Base-by-base conservation (phyloP, 1,140 invertebrate genomes). In the Aporrectodea caliginosa region DNA sequence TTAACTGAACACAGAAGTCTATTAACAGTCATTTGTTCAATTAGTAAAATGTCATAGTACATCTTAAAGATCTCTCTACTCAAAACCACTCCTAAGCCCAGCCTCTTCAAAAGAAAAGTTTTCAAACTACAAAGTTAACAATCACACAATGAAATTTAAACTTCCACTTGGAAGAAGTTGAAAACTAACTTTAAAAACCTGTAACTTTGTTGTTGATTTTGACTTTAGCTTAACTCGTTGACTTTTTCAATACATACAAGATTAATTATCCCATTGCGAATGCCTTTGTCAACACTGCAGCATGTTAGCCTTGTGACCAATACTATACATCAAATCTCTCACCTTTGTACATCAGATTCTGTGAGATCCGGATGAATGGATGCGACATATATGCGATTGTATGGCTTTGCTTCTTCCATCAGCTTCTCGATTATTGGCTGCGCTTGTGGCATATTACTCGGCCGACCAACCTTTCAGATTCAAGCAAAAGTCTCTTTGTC, bases 391-490 rank as follows among this genome's bases (percentile, higher is more conserved):
- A 99, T 98, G 74, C 98, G 91, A 90, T 98, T 98, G 87, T 97
- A 98, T 83, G 94, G 94, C 88, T 98, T 98, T 0, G 97, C 96
- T 88, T 99, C 98, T 85, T 97, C 94, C 83, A 96, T 97, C 75
- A 99, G 95, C 89, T 99, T 97, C 85, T 99, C 97, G 84, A 99
- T 99, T n/a, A 99, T 97, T 14, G 96, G 95, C 86, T 98, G 97
- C 1, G 97, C 97, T 89, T 99, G 97, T 22, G 98, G 97, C 98
- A 99, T 99, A 85, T 99, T 99, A 77, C 94, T 96, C 0, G 98
- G 98, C 73, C 98, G 90, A 35, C 98, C 97, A 58, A 99, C 95
- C 85, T 92, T 35, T 80, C 22, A 22, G 22, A 58, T 58, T 22
- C 6, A 58, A 58, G 6, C 43, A 58, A 6, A 58, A 58, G 22